phyloP scores from a whole-genome alignment of 2,797 vertebrate genomes.

The Crenichthys baileyi region DNA sequence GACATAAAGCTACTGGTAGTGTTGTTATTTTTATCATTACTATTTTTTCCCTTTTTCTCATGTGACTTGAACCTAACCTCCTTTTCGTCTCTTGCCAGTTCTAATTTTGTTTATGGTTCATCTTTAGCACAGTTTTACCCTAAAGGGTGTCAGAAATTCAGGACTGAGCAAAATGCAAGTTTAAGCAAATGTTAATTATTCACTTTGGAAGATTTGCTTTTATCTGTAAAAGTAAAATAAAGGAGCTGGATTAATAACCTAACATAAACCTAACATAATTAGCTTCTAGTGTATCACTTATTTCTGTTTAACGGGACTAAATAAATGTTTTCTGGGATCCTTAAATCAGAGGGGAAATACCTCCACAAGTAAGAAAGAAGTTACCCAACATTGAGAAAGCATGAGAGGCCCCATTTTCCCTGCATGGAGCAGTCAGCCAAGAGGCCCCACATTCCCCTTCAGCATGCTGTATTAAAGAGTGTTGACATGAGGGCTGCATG shows the following conservation, averaged over 20 bases:
- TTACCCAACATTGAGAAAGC: constrained; percentile 61
- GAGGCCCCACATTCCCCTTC: constrained; percentile 75
- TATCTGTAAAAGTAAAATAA: constrained; percentile 5
- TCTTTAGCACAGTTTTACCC: constrained; percentile 6
- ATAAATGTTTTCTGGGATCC: constrained; percentile 50
- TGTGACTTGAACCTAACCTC: constrained; percentile 19
- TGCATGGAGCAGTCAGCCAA: constrained; percentile 60
- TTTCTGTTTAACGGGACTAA: constrained; percentile 31
- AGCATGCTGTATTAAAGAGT: constrained; percentile 72
- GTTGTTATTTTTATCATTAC: constrained; percentile 17
- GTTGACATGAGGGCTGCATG: constrained; percentile 72
- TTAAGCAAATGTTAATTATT: constrained; percentile 24
- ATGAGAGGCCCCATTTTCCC: constrained; percentile 71
- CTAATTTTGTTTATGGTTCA: constrained; percentile 17
- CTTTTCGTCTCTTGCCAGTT: constrained; percentile 3
- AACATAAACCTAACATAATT: constrained; percentile 1
- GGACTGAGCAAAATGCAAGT: constrained; percentile 6
- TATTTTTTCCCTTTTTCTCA: constrained; percentile 9
- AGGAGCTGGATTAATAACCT: background rate
- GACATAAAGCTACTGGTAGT: constrained; percentile 8
- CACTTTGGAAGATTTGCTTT: constrained; percentile 27
- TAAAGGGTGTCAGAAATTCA: constrained; percentile 12
- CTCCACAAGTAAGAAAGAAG: constrained; percentile 52
- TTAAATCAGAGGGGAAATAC: constrained; percentile 32
- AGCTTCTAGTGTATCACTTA: constrained; percentile 13